Conservation (phyloP, 92 coral and sea anemone genomes). For the Metridium senile region DNA sequence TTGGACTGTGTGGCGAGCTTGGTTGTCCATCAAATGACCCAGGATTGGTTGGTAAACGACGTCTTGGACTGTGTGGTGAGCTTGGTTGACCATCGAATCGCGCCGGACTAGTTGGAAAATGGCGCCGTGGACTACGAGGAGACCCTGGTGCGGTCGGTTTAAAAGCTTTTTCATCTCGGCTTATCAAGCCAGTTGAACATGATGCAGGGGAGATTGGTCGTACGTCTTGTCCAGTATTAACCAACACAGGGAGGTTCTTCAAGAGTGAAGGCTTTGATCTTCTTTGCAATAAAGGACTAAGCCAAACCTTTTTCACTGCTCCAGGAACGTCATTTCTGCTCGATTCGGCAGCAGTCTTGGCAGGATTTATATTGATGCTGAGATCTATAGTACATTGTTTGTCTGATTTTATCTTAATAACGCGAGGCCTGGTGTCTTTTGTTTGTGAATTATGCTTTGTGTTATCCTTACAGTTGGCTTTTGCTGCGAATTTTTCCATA, state of each 20-base stretch:
- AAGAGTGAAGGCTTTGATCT: not conserved
- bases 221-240: too few species aligned
- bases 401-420: not conserved
- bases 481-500: not conserved
- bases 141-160: not conserved
- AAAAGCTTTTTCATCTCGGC: not conserved
- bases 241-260: not conserved
- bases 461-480: not conserved
- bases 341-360: not conserved
- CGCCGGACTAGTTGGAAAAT: not conserved
- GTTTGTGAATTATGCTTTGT: too few species aligned
- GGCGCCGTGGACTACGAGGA: not conserved
- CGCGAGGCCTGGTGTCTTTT: not conserved
- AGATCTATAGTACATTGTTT: constrained; percentile 4
- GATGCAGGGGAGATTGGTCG: not conserved
- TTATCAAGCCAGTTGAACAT: not conserved
- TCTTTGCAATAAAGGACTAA: constrained; percentile 4
- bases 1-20: not conserved
- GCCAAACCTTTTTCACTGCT: not conserved
- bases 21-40: too few species aligned
- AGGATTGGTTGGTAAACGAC: not conserved
- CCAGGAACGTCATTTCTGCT: not conserved
- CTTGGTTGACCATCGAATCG: not conserved
- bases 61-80: not conserved
- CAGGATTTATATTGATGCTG: not conserved